Evolutionary conservation across 1,140 invertebrate species (phyloP).

Genomic region (Calosoma granatense): DNA sequence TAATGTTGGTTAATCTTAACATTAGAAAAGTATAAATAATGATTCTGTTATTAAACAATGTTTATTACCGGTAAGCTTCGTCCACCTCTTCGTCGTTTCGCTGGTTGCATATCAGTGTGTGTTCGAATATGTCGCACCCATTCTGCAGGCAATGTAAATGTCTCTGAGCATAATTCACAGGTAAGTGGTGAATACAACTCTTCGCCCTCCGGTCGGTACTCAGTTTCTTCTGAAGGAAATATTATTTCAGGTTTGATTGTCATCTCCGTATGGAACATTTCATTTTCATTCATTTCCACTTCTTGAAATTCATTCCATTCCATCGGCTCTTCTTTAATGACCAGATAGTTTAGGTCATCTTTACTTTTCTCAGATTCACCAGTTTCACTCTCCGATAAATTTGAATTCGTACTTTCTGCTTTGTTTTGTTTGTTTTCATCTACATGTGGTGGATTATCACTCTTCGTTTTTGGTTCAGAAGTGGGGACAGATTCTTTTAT

Average conservation of each 20-base stretch:
- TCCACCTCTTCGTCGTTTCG: constrained; percentile 40
- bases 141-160: constrained; percentile 67
- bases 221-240: constrained; percentile 17
- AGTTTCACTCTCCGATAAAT: constrained; percentile 10
- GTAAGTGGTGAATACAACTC: constrained; percentile 59
- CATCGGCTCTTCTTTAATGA: constrained; percentile 43
- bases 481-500: constrained; percentile 15
- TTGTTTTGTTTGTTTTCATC: constrained; percentile 12
- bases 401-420: not conserved
- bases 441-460: constrained; percentile 10
- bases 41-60: no score
- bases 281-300: constrained; percentile 50
- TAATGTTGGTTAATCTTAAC: no score
- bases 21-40: no score
- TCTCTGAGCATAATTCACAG: constrained; percentile 73
- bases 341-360: constrained; percentile 33
- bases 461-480: constrained; percentile 13
- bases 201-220: constrained; percentile 33
- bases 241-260: constrained; percentile 42
- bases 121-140: constrained; percentile 72
- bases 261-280: constrained; percentile 42
- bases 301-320: constrained; percentile 39
- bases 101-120: constrained; percentile 48
- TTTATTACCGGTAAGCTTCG: constrained; percentile 40
- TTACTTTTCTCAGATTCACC: constrained; percentile 17